Evolutionary conservation across 2,888 invertebrate genomes (phyloP).

Genomic region (Acleris literana): DNA sequence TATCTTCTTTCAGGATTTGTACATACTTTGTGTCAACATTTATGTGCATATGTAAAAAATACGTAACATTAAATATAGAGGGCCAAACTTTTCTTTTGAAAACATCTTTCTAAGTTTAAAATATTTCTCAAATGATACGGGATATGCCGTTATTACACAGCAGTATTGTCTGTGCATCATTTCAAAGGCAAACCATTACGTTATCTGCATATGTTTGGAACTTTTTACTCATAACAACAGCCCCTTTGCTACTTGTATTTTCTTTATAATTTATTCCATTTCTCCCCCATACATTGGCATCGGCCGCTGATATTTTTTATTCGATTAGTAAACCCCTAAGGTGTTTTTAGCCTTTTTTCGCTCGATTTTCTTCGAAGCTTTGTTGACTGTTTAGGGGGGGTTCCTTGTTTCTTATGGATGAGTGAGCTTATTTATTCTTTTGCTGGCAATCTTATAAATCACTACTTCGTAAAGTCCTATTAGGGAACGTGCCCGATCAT

Average conservation of each 20-base stretch:
- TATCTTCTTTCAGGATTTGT: no score
- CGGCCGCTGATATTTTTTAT: conserved; percentile 85
- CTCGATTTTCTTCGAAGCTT: conserved; percentile 84
- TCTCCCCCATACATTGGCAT: conserved; percentile 82
- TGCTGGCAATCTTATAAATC: conserved; percentile 35
- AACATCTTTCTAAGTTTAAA: not conserved
- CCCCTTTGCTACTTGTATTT: conserved; percentile 80
- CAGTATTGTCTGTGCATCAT: conserved; percentile 62
- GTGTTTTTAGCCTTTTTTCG: conserved; percentile 85
- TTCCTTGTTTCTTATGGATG: conserved; percentile 82
- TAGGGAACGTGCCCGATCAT: conserved; percentile 7
- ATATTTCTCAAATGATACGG: conserved; percentile 36
- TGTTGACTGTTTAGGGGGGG: conserved; percentile 82
- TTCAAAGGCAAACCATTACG: conserved; percentile 62
- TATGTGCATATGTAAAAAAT: not conserved
- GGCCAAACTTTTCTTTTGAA: not conserved
- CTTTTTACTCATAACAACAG: conserved; percentile 75
- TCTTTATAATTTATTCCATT: conserved; percentile 83
- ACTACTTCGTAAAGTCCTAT: conserved; percentile 23
- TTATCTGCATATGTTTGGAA: conserved; percentile 75
- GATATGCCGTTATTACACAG: conserved; percentile 47
- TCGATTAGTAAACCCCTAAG: conserved; percentile 85
- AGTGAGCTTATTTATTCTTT: conserved; percentile 78
- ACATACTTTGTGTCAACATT: not conserved
- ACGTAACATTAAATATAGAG: no score